These are phyloP conservation scores for Chironomus tentans DNA, from an alignment of 2,888 invertebrate species.

Conservation along the genomic window DNA sequence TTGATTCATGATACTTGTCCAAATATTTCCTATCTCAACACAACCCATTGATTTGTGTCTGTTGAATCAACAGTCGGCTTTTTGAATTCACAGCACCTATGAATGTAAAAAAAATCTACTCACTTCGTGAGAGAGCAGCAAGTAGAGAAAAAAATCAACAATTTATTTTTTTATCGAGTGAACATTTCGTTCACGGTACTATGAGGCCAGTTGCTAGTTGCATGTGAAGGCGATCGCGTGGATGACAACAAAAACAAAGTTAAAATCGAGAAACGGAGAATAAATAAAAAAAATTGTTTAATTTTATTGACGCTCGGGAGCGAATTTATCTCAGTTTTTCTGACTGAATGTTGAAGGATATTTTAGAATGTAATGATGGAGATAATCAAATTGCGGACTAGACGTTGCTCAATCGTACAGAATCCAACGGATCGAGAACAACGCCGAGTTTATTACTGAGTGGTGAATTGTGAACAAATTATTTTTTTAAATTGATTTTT, in stretches of 20 bases:
- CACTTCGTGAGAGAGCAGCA: neutral
- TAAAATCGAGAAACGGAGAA: neutral
- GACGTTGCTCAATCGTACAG: neutral
- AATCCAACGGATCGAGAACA: neutral
- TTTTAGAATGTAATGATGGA: slow-evolving; percentile 17
- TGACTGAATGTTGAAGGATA: slow-evolving; percentile 15
- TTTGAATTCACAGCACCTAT: too few relatives aligned
- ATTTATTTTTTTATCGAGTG: neutral
- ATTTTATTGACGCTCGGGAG: neutral
- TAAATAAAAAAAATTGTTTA: neutral
- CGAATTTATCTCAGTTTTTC: neutral
- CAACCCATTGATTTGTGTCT: too few relatives aligned
- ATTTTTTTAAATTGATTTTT: neutral
- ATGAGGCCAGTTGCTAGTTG: neutral
- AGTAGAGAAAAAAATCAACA: neutral
- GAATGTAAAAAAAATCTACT: too few relatives aligned
- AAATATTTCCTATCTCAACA: too few relatives aligned
- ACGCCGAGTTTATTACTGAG: neutral
- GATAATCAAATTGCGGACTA: neutral
- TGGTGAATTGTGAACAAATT: neutral
- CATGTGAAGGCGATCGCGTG: slow-evolving; percentile 17
- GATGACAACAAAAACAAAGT: slow-evolving; percentile 7
- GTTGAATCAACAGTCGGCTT: too few relatives aligned
- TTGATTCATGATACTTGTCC: too few relatives aligned
- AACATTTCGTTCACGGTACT: neutral